Conservation (phyloP, 92 coral and sea anemone genomes). For the Epizoanthus scotinus region DNA sequence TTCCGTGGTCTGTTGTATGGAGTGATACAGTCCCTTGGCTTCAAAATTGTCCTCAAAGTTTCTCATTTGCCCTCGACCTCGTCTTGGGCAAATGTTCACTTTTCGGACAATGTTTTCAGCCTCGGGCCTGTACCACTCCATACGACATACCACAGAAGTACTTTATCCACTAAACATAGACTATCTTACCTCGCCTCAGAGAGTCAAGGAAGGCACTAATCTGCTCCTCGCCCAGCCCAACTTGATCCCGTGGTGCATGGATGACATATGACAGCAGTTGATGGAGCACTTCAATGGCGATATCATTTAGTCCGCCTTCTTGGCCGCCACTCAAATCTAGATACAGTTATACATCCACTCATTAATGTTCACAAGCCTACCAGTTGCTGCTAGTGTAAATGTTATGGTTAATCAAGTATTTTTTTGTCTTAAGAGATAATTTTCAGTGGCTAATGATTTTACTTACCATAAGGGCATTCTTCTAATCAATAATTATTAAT, state of each 20-base stretch:
- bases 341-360: neutral
- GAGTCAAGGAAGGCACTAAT: constrained; percentile 91
- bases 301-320: constrained; percentile 95
- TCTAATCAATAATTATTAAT: no score
- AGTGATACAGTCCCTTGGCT: no score
- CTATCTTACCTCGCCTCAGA: constrained; percentile 70
- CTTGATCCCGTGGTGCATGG: constrained; percentile 87
- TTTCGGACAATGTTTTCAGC: no score
- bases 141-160: no score
- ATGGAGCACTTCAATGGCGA: constrained; percentile 95
- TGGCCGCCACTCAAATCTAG: constrained; percentile 89
- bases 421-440: neutral
- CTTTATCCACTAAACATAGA: no score
- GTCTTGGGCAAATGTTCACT: no score
- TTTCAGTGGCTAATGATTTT: no score
- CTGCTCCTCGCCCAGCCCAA: constrained; percentile 97
- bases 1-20: no score
- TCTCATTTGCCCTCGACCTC: no score
- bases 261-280: constrained; percentile 79
- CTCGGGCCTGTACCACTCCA: no score
- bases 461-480: neutral
- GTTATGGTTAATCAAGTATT: neutral
- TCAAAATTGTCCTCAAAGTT: no score
- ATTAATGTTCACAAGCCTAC: neutral
- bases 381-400: neutral